Evolutionary conservation across 2,797 vertebrate species (phyloP), one percentile per base, ranked within the genome.

Genomic region (Graptemys geographica): DNA sequence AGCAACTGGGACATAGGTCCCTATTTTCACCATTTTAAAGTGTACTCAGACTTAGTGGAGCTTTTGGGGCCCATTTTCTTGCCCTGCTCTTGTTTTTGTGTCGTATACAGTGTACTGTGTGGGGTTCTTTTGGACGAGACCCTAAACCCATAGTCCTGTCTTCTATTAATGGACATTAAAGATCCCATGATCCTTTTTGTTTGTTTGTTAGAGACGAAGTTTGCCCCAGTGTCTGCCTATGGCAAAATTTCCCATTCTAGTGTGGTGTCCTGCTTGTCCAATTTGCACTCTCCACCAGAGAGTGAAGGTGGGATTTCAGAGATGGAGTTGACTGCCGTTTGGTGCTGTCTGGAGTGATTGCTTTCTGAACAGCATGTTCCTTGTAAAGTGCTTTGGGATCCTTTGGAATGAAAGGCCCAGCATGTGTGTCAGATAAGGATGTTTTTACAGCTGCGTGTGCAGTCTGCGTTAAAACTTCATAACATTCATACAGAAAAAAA

Each of bases 161-260:
- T 94, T 83, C 44, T 81, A 23, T 83, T 31, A 84, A 52, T 21
- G 3, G 25, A 8, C 79, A 84, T 8, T 21, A 6, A 19, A 2
- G 28, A 56, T 3, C 3, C 0, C 52, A 5, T 1, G 1, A 2
- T 27, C 3, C 8, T 47, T 10, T 4, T 47, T 69, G 25, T 56
- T 89, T 33, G 3, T 31, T 83, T 85, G 83, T 2, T 9, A 15
- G 37, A 57, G 5, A 13, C 8, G 76, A 89, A 11, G 13, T 18
- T 93, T 37, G 91, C 81, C 47, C 47, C n/a, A 72, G 2, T 10
- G 16, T 72, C 9, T 55, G 90, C 86, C 10, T 25, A 41, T 37
- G 21, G 23, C 5, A 72, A 16, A 0, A 2, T 6, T 88, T 76
- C 21, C 53, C 84, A 57, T 8, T 62, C 62, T 37, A 13, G 9